phyloP scores from a whole-genome alignment of 1,140 invertebrate species.

The Sminthurides bifidus region DNA sequence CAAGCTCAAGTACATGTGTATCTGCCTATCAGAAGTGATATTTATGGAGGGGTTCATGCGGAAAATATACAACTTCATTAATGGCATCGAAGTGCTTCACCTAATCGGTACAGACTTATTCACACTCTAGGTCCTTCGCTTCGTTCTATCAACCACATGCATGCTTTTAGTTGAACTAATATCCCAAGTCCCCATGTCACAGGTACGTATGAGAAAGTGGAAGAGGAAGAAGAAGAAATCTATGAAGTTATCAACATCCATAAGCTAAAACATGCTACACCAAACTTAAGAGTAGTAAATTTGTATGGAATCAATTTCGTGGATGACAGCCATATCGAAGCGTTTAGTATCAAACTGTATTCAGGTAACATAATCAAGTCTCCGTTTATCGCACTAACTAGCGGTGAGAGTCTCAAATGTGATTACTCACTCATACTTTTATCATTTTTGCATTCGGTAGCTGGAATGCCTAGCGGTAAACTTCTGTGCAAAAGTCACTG shows the following conservation, averaged over 20 bases:
- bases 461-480: slow-evolving; percentile 94
- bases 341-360: slow-evolving; percentile 90
- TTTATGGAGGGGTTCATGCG: slow-evolving; percentile 99
- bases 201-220: slow-evolving; percentile 97
- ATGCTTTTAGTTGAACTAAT: not conserved
- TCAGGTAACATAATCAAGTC: too few species aligned
- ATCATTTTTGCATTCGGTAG: slow-evolving; percentile 57
- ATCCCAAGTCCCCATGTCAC: slow-evolving; percentile 23
- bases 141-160: not conserved
- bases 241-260: slow-evolving; percentile 99
- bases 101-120: slow-evolving; percentile 63
- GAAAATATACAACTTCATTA: slow-evolving; percentile 99
- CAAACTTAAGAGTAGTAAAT: slow-evolving; percentile 89
- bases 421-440: not conserved
- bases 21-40: slow-evolving; percentile 97
- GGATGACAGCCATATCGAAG: slow-evolving; percentile 97
- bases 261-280: slow-evolving; percentile 83
- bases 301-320: slow-evolving; percentile 96
- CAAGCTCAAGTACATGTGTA: slow-evolving; percentile 91
- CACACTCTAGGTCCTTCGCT: not conserved
- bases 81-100: slow-evolving; percentile 95
- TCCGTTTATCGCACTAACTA: too few species aligned
- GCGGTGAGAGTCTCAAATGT: not conserved
- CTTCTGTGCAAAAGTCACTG: slow-evolving; percentile 91
- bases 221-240: slow-evolving; percentile 98